A percentile compares a stretch with the other conserved stretches of the same genome.
phyloP scores from a whole-genome alignment of 2,113 vertebrate genomes.

The Chaenocephalus aceratus region DNA sequence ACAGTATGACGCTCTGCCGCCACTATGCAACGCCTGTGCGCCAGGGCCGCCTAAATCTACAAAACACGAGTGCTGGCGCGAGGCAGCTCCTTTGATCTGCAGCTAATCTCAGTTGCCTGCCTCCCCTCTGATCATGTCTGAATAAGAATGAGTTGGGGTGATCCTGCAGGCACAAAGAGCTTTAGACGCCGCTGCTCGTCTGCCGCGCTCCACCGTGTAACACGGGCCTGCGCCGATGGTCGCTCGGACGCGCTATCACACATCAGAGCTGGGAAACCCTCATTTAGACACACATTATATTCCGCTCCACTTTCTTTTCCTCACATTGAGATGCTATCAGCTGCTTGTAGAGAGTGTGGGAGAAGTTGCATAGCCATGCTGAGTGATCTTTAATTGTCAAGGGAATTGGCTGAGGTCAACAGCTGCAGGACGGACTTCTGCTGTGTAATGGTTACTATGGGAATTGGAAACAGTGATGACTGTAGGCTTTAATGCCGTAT shows the following conservation, averaged over 20 bases:
- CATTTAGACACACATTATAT: conserved; percentile 65
- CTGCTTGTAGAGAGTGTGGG: conserved; percentile 72
- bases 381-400: conserved; percentile 77
- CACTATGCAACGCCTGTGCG: conserved; percentile 64
- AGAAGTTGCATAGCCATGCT: conserved; percentile 72
- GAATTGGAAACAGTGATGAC: conserved; percentile 45
- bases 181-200: conserved; percentile 75
- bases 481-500: background rate
- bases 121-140: conserved; percentile 85
- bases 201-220: conserved; percentile 56
- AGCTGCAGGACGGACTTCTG: conserved; percentile 62
- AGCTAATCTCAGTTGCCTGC: conserved; percentile 85
- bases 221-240: conserved; percentile 41
- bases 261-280: conserved; percentile 55
- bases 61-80: conserved; percentile 80
- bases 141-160: conserved; percentile 84
- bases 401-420: conserved; percentile 71
- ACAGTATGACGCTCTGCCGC: conserved; percentile 72
- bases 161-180: conserved; percentile 83
- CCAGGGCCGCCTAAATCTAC: conserved; percentile 78
- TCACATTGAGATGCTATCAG: conserved; percentile 72
- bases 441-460: conserved; percentile 59
- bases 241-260: conserved; percentile 56
- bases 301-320: conserved; percentile 56
- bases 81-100: conserved; percentile 84